Percentiles rank a stretch among this genome's conserved stretches.
Conservation (phyloP, 2,797 vertebrate genomes). For the Paedocypris micromegethes region DNA sequence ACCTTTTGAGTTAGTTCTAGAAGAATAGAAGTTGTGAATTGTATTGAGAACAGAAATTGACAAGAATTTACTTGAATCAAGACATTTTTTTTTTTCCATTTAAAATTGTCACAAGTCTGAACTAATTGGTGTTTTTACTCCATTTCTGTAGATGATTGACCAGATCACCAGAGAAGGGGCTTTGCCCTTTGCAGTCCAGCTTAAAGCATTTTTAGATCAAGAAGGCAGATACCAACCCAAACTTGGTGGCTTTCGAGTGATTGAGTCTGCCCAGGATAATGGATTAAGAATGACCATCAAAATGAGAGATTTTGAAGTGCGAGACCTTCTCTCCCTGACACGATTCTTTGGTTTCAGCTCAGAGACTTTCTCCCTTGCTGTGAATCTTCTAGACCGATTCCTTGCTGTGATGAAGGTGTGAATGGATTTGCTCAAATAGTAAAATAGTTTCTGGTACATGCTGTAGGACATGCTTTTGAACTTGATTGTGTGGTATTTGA, state of each 20-base stretch:
- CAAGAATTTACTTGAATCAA: too few species aligned
- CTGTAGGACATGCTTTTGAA: too few species aligned
- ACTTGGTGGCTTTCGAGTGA: slow-evolving; percentile 78
- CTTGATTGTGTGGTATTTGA: background rate
- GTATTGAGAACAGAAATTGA: too few species aligned
- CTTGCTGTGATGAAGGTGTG: slow-evolving; percentile 91
- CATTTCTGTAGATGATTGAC: slow-evolving; percentile 81
- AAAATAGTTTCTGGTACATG: too few species aligned
- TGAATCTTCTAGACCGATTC: slow-evolving; percentile 89
- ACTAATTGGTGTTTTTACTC: background rate
- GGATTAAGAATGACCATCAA: slow-evolving; percentile 86
- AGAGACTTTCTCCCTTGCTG: slow-evolving; percentile 86
- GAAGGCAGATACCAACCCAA: slow-evolving; percentile 86
- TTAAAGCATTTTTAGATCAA: slow-evolving; percentile 77
- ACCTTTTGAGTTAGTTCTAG: too few species aligned
- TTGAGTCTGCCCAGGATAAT: slow-evolving; percentile 84
- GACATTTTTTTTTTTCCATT: background rate
- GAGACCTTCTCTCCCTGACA: slow-evolving; percentile 87
- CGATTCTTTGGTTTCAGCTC: slow-evolving; percentile 90
- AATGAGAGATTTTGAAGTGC: slow-evolving; percentile 87
- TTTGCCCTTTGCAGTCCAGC: slow-evolving; percentile 71
- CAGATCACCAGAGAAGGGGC: slow-evolving; percentile 61
- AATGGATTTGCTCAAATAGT: too few species aligned
- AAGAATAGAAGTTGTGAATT: too few species aligned
- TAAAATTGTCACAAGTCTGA: background rate